Evolutionary conservation across 2,888 invertebrate species (phyloP).

Genomic region (Euphydryas editha): DNA sequence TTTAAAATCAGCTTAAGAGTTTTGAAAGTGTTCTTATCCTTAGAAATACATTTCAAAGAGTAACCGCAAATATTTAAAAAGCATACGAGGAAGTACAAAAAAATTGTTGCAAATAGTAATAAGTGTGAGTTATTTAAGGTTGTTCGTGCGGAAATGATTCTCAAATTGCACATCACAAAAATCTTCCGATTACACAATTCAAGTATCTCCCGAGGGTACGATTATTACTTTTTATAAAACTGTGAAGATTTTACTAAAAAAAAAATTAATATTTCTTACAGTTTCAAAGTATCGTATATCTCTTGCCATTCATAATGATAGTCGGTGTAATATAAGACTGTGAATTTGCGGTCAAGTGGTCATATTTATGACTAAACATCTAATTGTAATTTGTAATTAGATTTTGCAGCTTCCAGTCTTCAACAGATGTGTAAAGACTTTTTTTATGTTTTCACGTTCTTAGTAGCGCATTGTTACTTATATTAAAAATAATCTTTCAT

Average conservation of each 20-base stretch:
- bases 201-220: conserved; percentile 43
- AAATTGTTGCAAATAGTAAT: conserved; percentile 62
- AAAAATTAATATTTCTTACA: conserved; percentile 25
- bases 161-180: conserved; percentile 77
- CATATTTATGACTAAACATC: conserved; percentile 51
- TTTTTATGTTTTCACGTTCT: conserved; percentile 18
- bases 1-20: conserved; percentile 35
- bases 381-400: conserved; percentile 64
- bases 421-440: conserved; percentile 55
- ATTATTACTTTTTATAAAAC: conserved; percentile 45
- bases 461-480: conserved; percentile 8
- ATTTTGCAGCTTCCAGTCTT: conserved; percentile 52
- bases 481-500: background rate
- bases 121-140: conserved; percentile 69
- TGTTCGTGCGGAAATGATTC: conserved; percentile 80
- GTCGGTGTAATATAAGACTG: conserved; percentile 64
- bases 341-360: conserved; percentile 70
- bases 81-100: conserved; percentile 59
- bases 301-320: conserved; percentile 56
- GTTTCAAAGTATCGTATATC: conserved; percentile 59
- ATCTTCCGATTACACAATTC: conserved; percentile 68
- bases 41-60: conserved; percentile 31
- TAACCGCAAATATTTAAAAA: conserved; percentile 64
- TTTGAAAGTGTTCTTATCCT: conserved; percentile 33
- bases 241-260: conserved; percentile 7